Conservation (phyloP, 2,797 vertebrate species). For the Carcharodon carcharias region DNA sequence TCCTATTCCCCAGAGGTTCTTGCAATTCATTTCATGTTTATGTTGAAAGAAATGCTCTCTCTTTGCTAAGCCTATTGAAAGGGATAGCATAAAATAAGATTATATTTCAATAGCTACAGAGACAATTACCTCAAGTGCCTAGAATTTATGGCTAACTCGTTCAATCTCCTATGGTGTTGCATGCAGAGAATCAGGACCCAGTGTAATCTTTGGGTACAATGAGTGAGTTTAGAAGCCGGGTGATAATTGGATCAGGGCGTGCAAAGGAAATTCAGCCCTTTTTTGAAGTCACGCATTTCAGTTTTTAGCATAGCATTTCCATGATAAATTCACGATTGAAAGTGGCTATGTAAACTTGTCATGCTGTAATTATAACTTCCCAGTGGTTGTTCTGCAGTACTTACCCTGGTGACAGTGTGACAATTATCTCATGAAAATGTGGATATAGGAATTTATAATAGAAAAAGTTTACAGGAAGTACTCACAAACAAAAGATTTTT, state of each 20-base stretch:
- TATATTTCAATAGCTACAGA: slow-evolving; percentile 29
- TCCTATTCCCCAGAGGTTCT: slow-evolving; percentile 3
- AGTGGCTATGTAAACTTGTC: not conserved
- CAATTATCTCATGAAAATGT: not conserved
- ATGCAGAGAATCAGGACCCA: slow-evolving; percentile 5
- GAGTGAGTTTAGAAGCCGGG: not conserved
- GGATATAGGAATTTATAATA: not conserved
- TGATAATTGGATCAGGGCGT: slow-evolving; percentile 23
- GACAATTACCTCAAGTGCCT: slow-evolving; percentile 17
- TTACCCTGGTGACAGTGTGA: not conserved
- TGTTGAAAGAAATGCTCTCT: slow-evolving; percentile 14
- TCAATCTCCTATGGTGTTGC: slow-evolving; percentile 25
- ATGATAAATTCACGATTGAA: not conserved
- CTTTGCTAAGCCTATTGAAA: slow-evolving; percentile 27
- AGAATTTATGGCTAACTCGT: slow-evolving; percentile 25
- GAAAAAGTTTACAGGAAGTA: not conserved
- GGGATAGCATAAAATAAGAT: slow-evolving; percentile 20
- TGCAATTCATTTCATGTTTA: slow-evolving; percentile 35
- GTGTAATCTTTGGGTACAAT: slow-evolving; percentile 6
- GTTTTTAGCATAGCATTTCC: not conserved
- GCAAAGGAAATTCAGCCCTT: slow-evolving; percentile 3
- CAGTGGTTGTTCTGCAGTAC: not conserved
- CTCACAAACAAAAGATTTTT: not conserved
- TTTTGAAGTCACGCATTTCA: not conserved
- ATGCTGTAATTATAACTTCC: not conserved